These are phyloP conservation scores for Uloborus plumipes DNA, from an alignment of 2,888 invertebrate genomes.

Conservation along the genomic window DNA sequence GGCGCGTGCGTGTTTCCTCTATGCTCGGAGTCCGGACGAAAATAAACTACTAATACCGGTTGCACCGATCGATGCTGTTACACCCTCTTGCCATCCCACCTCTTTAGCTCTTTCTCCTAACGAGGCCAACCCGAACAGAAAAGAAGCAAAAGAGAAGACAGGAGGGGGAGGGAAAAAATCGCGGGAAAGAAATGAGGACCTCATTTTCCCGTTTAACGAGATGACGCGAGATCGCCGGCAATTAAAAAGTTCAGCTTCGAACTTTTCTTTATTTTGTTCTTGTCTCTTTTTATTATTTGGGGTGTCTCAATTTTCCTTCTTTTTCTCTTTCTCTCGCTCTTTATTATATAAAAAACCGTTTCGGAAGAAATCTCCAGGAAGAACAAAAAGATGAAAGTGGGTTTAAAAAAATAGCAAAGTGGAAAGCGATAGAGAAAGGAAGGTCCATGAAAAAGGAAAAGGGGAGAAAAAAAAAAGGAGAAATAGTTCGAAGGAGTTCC, in stretches of 20 bases:
- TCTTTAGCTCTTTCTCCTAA: too few relatives aligned
- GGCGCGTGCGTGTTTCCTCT: too few relatives aligned
- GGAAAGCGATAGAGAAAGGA: not conserved
- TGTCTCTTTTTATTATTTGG: not conserved
- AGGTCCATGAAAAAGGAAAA: too few relatives aligned
- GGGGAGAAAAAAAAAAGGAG: too few relatives aligned
- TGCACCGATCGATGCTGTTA: too few relatives aligned
- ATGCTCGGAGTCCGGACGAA: too few relatives aligned
- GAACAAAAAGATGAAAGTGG: conserved; percentile 3
- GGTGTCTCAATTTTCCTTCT: conserved; percentile 10
- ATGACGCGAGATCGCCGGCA: conserved; percentile 56
- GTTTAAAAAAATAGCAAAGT: conserved; percentile 12
- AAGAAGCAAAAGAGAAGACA: conserved; percentile 17
- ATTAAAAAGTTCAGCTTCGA: conserved; percentile 54
- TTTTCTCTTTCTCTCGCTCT: conserved; percentile 22
- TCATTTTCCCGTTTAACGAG: conserved; percentile 59
- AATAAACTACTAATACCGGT: too few relatives aligned
- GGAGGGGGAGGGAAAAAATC: conserved; percentile 16
- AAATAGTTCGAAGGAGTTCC: too few relatives aligned
- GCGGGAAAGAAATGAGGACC: conserved; percentile 15
- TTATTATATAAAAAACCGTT: conserved; percentile 31
- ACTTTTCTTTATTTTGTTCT: conserved; percentile 5
- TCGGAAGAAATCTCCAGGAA: not conserved
- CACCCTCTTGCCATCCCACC: too few relatives aligned
- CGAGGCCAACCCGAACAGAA: not conserved